These are phyloP conservation scores for Coronaproctus castanopsis DNA, from an alignment of 2,888 invertebrate genomes.

Conservation along the genomic window DNA sequence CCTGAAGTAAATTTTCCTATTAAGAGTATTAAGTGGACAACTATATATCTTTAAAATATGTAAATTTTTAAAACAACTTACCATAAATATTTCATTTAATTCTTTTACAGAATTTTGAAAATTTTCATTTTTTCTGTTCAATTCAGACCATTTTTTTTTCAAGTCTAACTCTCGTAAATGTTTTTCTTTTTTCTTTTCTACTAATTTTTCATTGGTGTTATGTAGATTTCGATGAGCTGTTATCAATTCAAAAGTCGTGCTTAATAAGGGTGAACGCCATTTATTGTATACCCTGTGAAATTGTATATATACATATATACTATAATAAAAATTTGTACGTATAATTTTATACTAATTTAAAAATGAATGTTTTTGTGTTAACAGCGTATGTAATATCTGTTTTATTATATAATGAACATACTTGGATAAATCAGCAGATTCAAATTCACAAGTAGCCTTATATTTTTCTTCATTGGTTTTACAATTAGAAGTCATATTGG, in stretches of 20 bases:
- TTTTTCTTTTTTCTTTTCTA: slow-evolving; percentile 8
- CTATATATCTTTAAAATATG: no score
- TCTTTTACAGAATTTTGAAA: slow-evolving; percentile 1
- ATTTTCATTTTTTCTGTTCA: slow-evolving; percentile 1
- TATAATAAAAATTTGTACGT: no score
- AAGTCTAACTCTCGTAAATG: slow-evolving; percentile 6
- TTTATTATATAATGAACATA: no score
- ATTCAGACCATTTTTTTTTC: slow-evolving; percentile 8
- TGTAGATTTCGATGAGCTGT: slow-evolving; percentile 2
- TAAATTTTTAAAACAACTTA: slow-evolving; percentile 1
- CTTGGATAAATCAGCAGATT: slow-evolving; percentile 6
- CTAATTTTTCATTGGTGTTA: not conserved
- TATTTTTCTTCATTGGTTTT: no score
- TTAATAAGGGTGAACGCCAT: slow-evolving; percentile 9
- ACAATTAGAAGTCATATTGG: no score
- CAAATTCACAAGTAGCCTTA: no score
- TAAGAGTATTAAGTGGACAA: no score
- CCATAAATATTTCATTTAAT: slow-evolving; percentile 1
- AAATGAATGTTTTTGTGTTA: no score
- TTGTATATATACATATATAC: no score
- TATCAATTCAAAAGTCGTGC: slow-evolving; percentile 2
- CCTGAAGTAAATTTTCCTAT: no score
- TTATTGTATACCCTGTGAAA: slow-evolving; percentile 6
- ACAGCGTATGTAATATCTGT: no score
- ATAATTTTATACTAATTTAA: no score